Conservation (phyloP, 2,797 vertebrate species). For the Urocyon cinereoargenteus region DNA sequence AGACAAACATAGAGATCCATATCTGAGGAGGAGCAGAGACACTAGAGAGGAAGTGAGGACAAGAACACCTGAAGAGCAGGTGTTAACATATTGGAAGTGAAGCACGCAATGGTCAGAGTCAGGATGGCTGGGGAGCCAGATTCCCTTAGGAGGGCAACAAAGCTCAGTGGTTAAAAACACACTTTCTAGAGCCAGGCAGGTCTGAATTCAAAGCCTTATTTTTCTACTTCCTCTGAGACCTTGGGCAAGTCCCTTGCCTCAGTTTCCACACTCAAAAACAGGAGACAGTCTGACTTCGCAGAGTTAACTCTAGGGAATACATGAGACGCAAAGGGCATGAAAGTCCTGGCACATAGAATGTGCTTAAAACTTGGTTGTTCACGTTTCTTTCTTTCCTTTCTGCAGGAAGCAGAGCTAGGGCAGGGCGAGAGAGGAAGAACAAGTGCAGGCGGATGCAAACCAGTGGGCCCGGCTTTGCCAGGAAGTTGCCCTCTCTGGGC, state of each 20-base stretch:
- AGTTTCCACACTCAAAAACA: neutral
- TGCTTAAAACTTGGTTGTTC: neutral
- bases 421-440: neutral
- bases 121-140: neutral
- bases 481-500: neutral
- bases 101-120: neutral
- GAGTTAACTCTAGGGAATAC: neutral
- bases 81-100: neutral
- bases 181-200: neutral
- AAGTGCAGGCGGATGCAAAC: neutral
- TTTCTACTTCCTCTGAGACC: neutral
- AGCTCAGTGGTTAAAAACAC: neutral
- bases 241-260: neutral
- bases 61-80: neutral
- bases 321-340: neutral
- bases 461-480: neutral
- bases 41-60: neutral
- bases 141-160: neutral
- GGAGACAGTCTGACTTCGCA: neutral
- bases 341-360: neutral
- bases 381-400: neutral
- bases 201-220: neutral
- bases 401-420: neutral
- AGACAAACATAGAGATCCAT: neutral
- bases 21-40: neutral